Percentiles rank a stretch among this genome's conserved stretches.
Evolutionary conservation across 2,113 vertebrate genomes (phyloP).

Genomic region (Engystomops pustulosus): DNA sequence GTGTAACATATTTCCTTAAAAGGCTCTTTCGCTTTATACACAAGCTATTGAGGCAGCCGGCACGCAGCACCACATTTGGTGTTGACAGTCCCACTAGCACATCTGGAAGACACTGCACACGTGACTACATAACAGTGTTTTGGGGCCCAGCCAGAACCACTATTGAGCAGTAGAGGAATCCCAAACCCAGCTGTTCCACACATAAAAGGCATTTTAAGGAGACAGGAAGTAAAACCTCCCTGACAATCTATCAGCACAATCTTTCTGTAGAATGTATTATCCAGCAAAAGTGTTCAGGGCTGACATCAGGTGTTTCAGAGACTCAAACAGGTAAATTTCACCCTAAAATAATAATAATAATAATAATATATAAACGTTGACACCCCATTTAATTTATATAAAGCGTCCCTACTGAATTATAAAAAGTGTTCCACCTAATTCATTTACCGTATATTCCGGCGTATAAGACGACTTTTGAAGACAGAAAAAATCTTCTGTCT

Average conservation of each 20-base stretch:
- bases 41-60: not conserved
- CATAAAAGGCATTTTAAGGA: not conserved
- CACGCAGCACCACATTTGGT: slow-evolving; percentile 13
- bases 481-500: too few relatives aligned
- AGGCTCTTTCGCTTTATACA: not conserved
- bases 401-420: too few relatives aligned
- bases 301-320: too few relatives aligned
- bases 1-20: slow-evolving; percentile 32
- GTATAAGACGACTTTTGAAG: too few relatives aligned
- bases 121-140: not conserved
- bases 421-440: too few relatives aligned
- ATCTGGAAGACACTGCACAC: slow-evolving; percentile 21
- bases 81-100: not conserved
- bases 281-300: too few relatives aligned
- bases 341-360: too few relatives aligned
- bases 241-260: not conserved
- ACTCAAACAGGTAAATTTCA: too few relatives aligned
- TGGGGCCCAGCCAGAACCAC: not conserved
- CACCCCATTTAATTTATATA: too few relatives aligned
- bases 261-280: not conserved
- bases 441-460: too few relatives aligned
- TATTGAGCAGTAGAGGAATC: not conserved
- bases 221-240: not conserved
- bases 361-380: too few relatives aligned
- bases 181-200: not conserved